Base-by-base conservation (phyloP, 2,888 invertebrate species). In the Eupithecia subfuscata region DNA sequence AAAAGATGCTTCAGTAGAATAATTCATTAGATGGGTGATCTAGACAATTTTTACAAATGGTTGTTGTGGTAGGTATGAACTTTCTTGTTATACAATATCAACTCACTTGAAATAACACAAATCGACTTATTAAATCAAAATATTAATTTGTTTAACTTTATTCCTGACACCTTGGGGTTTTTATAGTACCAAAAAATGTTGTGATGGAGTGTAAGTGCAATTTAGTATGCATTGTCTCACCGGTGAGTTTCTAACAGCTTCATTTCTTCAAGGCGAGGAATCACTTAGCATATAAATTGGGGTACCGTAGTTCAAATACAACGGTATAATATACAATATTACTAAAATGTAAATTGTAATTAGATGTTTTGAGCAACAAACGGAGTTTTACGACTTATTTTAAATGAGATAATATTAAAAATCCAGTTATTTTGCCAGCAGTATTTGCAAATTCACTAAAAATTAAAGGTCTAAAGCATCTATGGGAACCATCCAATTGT, bases 281-380 rank as follows among this genome's bases (percentile, higher is more conserved):
- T 75, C 71, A 72, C 74, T 78, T 78, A 72, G 78, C 78, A 78
- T 78, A 71, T 78, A 78, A 72, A 78, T 75, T 78, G 75, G 67
- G 52, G 45, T 45, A 60, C 63, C 71, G 52, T 73, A 71, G 75
- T 69, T 75, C 64, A 64, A 70, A 73, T 56, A 73, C 60, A 72
- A 70, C 52, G 69, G 37, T 40, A 22, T 22, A 56, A 70, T 69
- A 30, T 71, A 70, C 52, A 68, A 37, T 76, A 48, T 73, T 52
- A 68, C 60, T 70, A 30, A 71, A 71, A 65, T 72, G 40, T 60
- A 67, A 72, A 71, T 74, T 64, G 22, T 73, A 56, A 74, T 74
- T 22, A 65, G 40, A 48, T 45, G 43, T 69, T 40, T 67, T 56
- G 40, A 40, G n/a, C n/a, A 5, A 37, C 25, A 43, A 43, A 63